phyloP scores from a whole-genome alignment of 37 sponge, comb jelly and placozoan species.

The Bolinopsis microptera region DNA sequence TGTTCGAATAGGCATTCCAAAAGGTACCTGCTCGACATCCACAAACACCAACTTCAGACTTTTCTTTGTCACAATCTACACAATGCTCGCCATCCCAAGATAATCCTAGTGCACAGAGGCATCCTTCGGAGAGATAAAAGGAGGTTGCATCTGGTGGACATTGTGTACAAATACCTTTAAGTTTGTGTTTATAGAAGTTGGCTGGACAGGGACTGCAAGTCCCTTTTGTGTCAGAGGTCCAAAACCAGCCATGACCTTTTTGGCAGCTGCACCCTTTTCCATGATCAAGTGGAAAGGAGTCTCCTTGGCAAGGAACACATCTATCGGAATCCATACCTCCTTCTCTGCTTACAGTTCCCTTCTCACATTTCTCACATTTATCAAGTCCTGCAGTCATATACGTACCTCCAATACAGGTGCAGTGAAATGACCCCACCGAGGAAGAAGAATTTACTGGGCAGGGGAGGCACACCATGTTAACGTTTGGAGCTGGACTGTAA shows the following conservation, averaged over 20 bases:
- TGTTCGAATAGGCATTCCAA: not conserved
- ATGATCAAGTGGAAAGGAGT: not conserved
- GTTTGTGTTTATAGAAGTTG: not conserved
- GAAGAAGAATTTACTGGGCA: not conserved
- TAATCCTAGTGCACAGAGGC: not conserved
- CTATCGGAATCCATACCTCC: not conserved
- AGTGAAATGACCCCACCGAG: not conserved
- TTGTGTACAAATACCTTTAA: not conserved
- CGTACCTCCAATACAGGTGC: not conserved
- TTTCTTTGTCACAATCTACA: not conserved
- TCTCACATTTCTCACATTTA: not conserved
- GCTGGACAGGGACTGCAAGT: not conserved
- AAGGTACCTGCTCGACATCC: not conserved
- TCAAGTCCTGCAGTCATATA: not conserved
- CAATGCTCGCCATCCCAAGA: not conserved
- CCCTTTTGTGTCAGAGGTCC: not conserved
- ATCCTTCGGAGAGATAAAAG: not conserved
- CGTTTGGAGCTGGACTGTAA: not conserved
- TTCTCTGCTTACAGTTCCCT: not conserved
- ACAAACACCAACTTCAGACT: not conserved
- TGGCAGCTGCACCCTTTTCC: not conserved
- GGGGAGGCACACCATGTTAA: not conserved
- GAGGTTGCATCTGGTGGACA: not conserved
- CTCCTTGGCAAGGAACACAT: not conserved
- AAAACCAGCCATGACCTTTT: not conserved